Evolutionary conservation across 2,113 vertebrate genomes (phyloP).

Genomic region (Pseudopipra pipra): DNA sequence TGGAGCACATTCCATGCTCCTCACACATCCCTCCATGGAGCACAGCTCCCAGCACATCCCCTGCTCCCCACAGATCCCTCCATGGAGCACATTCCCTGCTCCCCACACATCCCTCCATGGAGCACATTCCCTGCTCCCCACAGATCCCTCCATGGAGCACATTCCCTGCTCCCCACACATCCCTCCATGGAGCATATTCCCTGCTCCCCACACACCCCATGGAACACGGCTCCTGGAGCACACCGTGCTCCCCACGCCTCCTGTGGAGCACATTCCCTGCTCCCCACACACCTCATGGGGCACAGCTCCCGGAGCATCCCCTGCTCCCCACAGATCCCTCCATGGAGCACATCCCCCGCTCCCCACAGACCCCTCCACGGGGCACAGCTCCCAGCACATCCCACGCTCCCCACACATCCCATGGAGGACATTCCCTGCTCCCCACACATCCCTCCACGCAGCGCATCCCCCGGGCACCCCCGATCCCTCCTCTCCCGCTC

Average conservation of each 20-base stretch:
- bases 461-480: background rate
- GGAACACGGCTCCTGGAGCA: background rate
- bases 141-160: too few relatives aligned
- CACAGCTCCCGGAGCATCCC: fast-evolving
- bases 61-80: too few relatives aligned
- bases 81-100: too few relatives aligned
- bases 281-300: background rate
- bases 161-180: too few relatives aligned
- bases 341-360: background rate
- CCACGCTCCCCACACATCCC: background rate
- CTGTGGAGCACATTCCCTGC: too few relatives aligned
- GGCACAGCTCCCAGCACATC: background rate
- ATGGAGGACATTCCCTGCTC: background rate
- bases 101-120: too few relatives aligned
- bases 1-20: too few relatives aligned
- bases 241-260: background rate
- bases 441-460: background rate
- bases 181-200: too few relatives aligned
- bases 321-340: background rate
- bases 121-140: too few relatives aligned
- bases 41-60: background rate
- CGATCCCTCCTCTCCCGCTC: background rate
- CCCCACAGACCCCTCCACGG: background rate
- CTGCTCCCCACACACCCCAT: too few relatives aligned
- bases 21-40: background rate